Percentiles rank a stretch among this genome's conserved stretches.
phyloP scores from a whole-genome alignment of 53 echinoderm and acorn worm species.

The Echinometra lucunter region DNA sequence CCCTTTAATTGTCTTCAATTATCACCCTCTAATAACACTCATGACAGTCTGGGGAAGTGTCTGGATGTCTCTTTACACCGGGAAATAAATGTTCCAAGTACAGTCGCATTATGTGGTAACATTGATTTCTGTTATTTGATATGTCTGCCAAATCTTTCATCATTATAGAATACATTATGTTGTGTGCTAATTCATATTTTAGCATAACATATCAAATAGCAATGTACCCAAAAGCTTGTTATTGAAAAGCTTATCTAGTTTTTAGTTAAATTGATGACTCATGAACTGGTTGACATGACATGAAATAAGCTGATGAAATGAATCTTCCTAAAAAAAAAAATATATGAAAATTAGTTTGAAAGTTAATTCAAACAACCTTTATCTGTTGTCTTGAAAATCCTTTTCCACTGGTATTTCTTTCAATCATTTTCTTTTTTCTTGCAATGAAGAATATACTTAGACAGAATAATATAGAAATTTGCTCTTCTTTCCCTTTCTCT shows the following conservation, averaged over 20 bases:
- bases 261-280: neutral
- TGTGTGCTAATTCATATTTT: neutral
- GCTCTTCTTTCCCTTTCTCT: neutral
- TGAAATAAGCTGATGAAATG: neutral
- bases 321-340: neutral
- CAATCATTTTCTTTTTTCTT: too few species aligned
- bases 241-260: neutral
- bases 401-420: too few species aligned
- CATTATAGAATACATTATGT: neutral
- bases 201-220: neutral
- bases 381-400: too few species aligned
- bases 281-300: neutral
- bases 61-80: neutral
- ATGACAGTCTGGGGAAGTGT: neutral
- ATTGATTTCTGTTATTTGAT: neutral
- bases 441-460: neutral
- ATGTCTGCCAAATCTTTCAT: neutral
- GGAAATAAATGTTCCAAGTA: neutral
- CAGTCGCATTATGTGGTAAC: neutral
- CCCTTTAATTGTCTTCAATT: constrained; percentile 38
- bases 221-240: neutral
- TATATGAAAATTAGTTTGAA: too few species aligned
- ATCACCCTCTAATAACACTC: neutral
- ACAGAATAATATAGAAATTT: neutral
- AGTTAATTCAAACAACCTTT: too few species aligned